phyloP scores from a whole-genome alignment of 2,113 vertebrate genomes.

The Barnardius zonarius region DNA sequence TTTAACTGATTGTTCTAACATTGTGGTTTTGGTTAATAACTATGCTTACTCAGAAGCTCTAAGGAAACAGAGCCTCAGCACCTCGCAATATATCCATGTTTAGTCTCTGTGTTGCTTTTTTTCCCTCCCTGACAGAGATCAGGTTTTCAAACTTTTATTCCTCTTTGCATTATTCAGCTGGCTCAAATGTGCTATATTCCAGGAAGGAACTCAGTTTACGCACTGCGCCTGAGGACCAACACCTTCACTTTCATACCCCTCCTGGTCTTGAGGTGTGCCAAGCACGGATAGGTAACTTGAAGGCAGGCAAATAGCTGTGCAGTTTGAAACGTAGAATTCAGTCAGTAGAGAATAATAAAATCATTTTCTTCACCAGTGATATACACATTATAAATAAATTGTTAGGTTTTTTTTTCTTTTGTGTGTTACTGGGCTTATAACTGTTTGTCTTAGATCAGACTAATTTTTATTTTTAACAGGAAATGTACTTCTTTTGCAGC shows the following conservation, averaged over 20 bases:
- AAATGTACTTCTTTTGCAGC: neutral
- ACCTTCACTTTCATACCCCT: neutral
- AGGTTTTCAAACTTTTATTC: neutral
- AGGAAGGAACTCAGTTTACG: neutral
- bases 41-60: neutral
- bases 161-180: neutral
- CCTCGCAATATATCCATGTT: neutral
- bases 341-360: neutral
- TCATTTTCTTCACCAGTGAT: neutral
- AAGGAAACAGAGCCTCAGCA: neutral
- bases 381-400: neutral
- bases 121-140: fast-evolving
- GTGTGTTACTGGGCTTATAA: neutral
- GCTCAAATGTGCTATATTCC: neutral
- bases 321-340: neutral
- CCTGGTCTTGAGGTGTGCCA: neutral
- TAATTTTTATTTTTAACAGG: neutral
- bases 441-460: neutral
- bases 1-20: neutral
- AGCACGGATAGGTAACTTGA: neutral
- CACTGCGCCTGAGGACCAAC: neutral
- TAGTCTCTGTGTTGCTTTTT: neutral
- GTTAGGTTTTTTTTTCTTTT: neutral
- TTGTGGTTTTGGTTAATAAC: neutral
- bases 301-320: neutral